Percentiles rank a stretch among this genome's conserved stretches.
Conservation (phyloP, 2,113 vertebrate species). For the Chunga burmeisteri region DNA sequence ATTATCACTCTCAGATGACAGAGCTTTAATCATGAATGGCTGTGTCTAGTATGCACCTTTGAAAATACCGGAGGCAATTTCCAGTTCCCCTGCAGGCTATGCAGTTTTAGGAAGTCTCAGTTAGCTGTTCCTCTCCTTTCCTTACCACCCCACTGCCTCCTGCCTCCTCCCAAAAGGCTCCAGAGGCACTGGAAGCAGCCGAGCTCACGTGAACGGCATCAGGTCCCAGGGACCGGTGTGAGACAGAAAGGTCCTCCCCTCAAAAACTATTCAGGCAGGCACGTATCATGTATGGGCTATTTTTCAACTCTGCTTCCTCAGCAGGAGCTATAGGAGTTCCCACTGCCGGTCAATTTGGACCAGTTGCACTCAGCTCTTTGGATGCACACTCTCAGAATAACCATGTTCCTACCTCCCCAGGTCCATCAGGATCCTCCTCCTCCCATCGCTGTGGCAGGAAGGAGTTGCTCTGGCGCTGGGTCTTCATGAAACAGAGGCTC, state of each 20-base stretch:
- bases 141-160: not conserved
- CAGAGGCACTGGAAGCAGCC: not conserved
- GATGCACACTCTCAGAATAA: not conserved
- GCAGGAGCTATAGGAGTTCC: not conserved
- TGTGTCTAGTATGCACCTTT: not conserved
- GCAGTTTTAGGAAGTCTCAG: not conserved
- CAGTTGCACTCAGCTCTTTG: no score
- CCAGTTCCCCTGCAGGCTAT: not conserved
- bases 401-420: fast-evolving
- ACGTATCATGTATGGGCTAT: fast-evolving
- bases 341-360: fast-evolving
- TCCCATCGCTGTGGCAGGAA: not conserved
- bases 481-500: not conserved
- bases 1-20: not conserved
- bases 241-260: not conserved
- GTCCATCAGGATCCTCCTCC: not conserved
- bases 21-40: not conserved
- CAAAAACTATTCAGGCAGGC: not conserved
- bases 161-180: not conserved
- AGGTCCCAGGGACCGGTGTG: not conserved
- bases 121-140: not conserved
- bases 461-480: not conserved
- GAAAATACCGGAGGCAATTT: not conserved
- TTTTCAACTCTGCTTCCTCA: not conserved
- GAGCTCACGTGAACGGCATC: not conserved